A percentile compares a stretch with the other conserved stretches of the same genome.
Conservation (phyloP, 2,797 vertebrate species). For the Etheostoma perlongum region DNA sequence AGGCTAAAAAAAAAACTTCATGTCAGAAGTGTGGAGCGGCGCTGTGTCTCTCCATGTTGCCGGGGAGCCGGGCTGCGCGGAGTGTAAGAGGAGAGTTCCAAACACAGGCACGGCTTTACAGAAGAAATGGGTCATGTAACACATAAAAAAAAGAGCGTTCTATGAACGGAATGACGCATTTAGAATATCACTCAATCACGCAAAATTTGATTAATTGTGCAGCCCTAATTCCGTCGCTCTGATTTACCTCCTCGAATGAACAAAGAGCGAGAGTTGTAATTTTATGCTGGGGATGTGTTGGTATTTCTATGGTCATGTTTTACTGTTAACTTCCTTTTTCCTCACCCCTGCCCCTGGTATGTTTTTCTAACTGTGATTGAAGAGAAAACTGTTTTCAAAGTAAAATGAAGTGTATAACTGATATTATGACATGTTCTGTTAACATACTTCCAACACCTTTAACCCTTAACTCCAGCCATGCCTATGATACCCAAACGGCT, state of each 20-base stretch:
- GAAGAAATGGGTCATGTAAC: too few species aligned
- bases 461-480: slow-evolving; percentile 35
- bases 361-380: slow-evolving; percentile 58
- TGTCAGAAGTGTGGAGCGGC: too few species aligned
- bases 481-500: slow-evolving; percentile 27
- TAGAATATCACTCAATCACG: too few species aligned
- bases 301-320: slow-evolving; percentile 70
- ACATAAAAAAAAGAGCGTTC: too few species aligned
- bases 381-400: slow-evolving; percentile 26
- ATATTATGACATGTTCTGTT: slow-evolving; percentile 71
- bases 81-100: too few species aligned
- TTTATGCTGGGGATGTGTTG: slow-evolving; percentile 76
- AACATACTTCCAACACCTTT: slow-evolving; percentile 52
- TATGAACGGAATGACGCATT: too few species aligned
- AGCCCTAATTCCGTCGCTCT: slow-evolving; percentile 32
- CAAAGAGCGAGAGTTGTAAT: slow-evolving; percentile 75
- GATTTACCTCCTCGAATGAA: slow-evolving; percentile 78
- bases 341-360: slow-evolving; percentile 31
- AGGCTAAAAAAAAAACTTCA: too few species aligned
- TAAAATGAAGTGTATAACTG: slow-evolving; percentile 50
- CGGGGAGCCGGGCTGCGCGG: too few species aligned
- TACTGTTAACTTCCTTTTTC: slow-evolving; percentile 66
- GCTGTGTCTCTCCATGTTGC: too few species aligned
- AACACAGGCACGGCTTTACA: too few species aligned
- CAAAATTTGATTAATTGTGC: too few species aligned